Evolutionary conservation across 2,113 vertebrate genomes (phyloP).

Genomic region (Empidonax traillii): DNA sequence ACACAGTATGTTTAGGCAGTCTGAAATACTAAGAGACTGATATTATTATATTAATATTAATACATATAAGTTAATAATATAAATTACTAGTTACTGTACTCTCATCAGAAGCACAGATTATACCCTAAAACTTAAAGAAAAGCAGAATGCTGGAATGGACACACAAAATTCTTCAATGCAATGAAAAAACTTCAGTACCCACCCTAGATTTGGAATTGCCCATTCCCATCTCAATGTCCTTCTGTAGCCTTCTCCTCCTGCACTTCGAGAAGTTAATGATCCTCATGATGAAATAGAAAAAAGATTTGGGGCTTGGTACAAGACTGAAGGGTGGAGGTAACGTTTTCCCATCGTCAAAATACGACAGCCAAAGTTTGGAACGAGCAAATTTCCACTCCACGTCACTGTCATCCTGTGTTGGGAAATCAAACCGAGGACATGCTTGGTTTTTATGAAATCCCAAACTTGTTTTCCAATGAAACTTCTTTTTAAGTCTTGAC

Average conservation of each 20-base stretch:
- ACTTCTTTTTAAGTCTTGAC: background rate
- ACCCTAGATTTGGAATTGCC: constrained; percentile 87
- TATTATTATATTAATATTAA: background rate
- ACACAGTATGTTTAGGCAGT: background rate
- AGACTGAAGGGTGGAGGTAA: constrained; percentile 89
- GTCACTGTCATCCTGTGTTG: constrained; percentile 84
- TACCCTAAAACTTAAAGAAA: background rate
- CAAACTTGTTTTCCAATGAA: background rate
- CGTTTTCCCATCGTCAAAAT: constrained; percentile 90
- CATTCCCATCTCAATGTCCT: constrained; percentile 85
- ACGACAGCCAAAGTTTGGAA: constrained; percentile 88
- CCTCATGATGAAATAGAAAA: constrained; percentile 81
- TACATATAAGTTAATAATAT: background rate
- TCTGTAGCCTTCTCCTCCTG: constrained; percentile 78
- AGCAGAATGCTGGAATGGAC: background rate
- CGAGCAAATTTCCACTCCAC: constrained; percentile 92
- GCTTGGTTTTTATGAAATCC: background rate
- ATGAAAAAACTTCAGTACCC: constrained; percentile 23
- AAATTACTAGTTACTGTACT: background rate
- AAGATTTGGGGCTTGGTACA: constrained; percentile 88
- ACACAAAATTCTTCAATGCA: background rate
- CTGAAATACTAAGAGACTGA: background rate
- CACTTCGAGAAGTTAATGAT: constrained; percentile 80
- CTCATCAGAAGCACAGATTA: background rate
- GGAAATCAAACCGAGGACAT: background rate